Percentiles rank a stretch among this genome's conserved stretches.
These are phyloP conservation scores for Euplexia lucipara DNA, from an alignment of 2,888 invertebrate species.

Conservation along the genomic window DNA sequence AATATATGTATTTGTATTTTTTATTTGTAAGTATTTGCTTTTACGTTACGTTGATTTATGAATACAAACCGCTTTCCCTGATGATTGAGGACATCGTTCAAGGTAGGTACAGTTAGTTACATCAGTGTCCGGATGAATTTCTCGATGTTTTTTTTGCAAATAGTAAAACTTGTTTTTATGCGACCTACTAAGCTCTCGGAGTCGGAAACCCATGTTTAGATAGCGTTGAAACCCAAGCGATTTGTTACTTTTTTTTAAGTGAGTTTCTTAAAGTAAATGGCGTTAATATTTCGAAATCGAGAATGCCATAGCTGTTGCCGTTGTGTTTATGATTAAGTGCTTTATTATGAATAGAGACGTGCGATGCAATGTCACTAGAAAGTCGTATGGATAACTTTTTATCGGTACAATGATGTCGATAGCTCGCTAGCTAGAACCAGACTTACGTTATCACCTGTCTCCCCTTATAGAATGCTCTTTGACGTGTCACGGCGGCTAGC, in stretches of 20 bases:
- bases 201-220: slow-evolving; percentile 66
- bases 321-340: slow-evolving; percentile 46
- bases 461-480: slow-evolving; percentile 72
- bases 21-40: slow-evolving; percentile 42
- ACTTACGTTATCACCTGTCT: slow-evolving; percentile 81
- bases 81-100: slow-evolving; percentile 74
- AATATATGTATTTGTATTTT: slow-evolving; percentile 28
- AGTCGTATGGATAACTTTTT: slow-evolving; percentile 81
- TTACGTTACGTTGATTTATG: slow-evolving; percentile 53
- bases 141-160: slow-evolving; percentile 74
- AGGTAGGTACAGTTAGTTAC: slow-evolving; percentile 78
- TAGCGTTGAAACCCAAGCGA: slow-evolving; percentile 56
- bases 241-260: slow-evolving; percentile 35
- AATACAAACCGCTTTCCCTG: slow-evolving; percentile 74
- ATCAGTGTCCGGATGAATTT: slow-evolving; percentile 73
- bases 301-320: slow-evolving; percentile 36
- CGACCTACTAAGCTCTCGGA: slow-evolving; percentile 69
- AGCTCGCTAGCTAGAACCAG: slow-evolving; percentile 70
- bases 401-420: slow-evolving; percentile 71
- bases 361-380: slow-evolving; percentile 77
- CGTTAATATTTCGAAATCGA: slow-evolving; percentile 59
- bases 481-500: slow-evolving; percentile 74
- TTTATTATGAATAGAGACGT: slow-evolving; percentile 54
- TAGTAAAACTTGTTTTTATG: slow-evolving; percentile 74
- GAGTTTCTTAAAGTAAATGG: slow-evolving; percentile 47